A percentile compares a stretch with the other conserved stretches of the same genome.
Conservation (phyloP, 1,140 invertebrate species). For the Ridgeia piscesae region DNA sequence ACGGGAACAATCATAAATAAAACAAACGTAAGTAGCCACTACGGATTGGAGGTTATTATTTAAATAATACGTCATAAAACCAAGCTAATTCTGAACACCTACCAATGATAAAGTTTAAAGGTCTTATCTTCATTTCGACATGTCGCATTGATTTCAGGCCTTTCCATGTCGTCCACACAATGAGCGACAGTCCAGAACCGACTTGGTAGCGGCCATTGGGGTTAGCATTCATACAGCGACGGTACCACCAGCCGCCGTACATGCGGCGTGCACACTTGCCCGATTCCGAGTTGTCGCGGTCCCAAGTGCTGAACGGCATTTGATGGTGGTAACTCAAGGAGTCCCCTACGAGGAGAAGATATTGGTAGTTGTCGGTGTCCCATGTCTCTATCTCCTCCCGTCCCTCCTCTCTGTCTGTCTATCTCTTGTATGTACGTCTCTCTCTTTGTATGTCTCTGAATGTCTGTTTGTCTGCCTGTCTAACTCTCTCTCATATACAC, state of each 20-base stretch:
- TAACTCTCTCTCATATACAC: too few relatives aligned
- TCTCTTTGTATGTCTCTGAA: too few relatives aligned
- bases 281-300: neutral
- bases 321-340: neutral
- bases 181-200: conserved; percentile 66
- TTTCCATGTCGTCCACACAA: conserved; percentile 55
- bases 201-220: conserved; percentile 48
- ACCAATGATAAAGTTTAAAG: conserved; percentile 75
- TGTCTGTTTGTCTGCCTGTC: neutral
- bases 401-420: too few relatives aligned
- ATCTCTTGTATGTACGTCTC: too few relatives aligned
- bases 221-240: conserved; percentile 9
- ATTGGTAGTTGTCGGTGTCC: too few relatives aligned
- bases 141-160: neutral
- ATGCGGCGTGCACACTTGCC: conserved; percentile 18
- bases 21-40: too few relatives aligned
- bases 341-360: neutral
- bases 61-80: too few relatives aligned
- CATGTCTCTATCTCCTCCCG: too few relatives aligned
- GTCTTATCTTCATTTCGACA: conserved; percentile 14
- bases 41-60: too few relatives aligned
- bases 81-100: neutral
- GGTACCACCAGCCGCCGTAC: conserved; percentile 21
- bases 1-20: too few relatives aligned
- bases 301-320: neutral